Conservation (phyloP, 2,888 invertebrate species). For the Teleiodes luculella region DNA sequence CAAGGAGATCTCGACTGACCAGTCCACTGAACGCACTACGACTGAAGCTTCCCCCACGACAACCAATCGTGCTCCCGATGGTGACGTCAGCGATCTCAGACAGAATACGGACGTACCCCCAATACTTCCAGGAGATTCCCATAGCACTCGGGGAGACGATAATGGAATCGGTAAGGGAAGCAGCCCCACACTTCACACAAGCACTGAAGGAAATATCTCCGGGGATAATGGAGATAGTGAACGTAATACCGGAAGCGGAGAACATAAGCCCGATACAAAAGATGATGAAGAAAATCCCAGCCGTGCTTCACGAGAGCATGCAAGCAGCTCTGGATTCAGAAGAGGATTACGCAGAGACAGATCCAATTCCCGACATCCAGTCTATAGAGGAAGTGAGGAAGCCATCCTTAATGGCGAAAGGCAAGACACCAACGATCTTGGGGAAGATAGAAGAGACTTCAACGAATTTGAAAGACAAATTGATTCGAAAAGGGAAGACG, state of each 20-base stretch:
- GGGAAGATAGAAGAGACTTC: not conserved
- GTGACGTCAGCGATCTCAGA: constrained; percentile 67
- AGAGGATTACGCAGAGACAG: constrained; percentile 41
- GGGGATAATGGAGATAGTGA: constrained; percentile 67
- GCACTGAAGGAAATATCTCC: constrained; percentile 69
- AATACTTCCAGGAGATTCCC: constrained; percentile 73
- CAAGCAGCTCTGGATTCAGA: constrained; percentile 52
- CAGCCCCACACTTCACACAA: constrained; percentile 67
- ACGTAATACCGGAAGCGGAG: constrained; percentile 57
- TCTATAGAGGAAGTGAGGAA: constrained; percentile 25
- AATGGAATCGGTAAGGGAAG: constrained; percentile 66
- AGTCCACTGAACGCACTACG: constrained; percentile 38
- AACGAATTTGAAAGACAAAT: constrained; percentile 25
- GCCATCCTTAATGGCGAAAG: not conserved
- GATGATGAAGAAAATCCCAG: constrained; percentile 61
- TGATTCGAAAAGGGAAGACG: constrained; percentile 33
- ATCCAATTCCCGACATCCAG: constrained; percentile 38
- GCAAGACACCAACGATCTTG: not conserved
- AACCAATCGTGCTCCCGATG: constrained; percentile 59
- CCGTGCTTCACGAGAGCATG: constrained; percentile 64
- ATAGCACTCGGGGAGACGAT: constrained; percentile 68
- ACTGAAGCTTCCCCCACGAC: constrained; percentile 53
- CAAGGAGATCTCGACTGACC: constrained; percentile 40
- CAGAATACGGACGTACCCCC: constrained; percentile 67
- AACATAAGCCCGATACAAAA: constrained; percentile 52